phyloP scores from a whole-genome alignment of 2,113 vertebrate species.

The Dissostichus mawsoni region DNA sequence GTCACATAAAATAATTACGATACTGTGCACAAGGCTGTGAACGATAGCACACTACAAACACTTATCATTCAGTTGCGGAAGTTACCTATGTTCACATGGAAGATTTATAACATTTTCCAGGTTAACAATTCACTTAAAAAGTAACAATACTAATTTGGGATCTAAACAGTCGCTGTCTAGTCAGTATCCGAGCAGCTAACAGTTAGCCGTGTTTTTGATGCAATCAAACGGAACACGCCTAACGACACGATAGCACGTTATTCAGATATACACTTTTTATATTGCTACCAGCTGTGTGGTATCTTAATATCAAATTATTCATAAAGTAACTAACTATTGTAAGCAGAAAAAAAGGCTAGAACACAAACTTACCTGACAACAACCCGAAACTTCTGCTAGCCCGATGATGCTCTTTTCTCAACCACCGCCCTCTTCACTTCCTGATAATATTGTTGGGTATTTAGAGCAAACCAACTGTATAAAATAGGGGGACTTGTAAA shows the following conservation, averaged over 20 bases:
- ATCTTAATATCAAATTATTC: fast-evolving
- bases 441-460: conserved; percentile 63
- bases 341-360: background rate
- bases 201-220: conserved; percentile 42
- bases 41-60: background rate
- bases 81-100: fast-evolving
- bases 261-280: background rate
- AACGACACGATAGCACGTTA: background rate
- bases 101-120: too few species aligned
- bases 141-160: fast-evolving
- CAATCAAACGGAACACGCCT: background rate
- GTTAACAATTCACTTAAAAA: fast-evolving
- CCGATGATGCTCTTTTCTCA: conserved; percentile 58
- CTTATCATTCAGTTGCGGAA: background rate
- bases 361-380: conserved; percentile 69
- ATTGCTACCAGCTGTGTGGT: fast-evolving
- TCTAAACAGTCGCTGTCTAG: fast-evolving
- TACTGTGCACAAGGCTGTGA: fast-evolving
- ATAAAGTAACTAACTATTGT: background rate
- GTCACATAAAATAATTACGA: background rate
- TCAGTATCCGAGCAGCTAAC: conserved; percentile 55
- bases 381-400: conserved; percentile 19
- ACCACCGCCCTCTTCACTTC: conserved; percentile 88
- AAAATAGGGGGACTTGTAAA: background rate
- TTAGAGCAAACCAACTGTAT: conserved; percentile 67